Base-by-base conservation (phyloP, 2,113 vertebrate genomes). In the Camelus dromedarius region DNA sequence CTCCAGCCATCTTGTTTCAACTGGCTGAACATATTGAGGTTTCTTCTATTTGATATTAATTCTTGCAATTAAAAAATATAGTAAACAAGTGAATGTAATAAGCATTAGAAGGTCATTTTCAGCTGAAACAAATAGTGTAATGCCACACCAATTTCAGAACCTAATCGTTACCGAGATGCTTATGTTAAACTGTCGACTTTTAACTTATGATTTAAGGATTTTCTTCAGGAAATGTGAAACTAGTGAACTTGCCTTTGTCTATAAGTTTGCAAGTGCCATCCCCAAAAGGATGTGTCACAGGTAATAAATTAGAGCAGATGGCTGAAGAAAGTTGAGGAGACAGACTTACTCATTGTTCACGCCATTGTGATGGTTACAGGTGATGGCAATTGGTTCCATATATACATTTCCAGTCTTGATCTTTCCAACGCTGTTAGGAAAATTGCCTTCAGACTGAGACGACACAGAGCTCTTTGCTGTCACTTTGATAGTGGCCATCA, bases 231-330 rank as follows among this genome's bases (percentile, higher is more conserved):
- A 95, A 96, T 60, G 20, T 54, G 54, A 87, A 93, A 90, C 73
- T 62, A 35, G 38, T 48, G 54, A 91, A 64, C 54, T 80, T 85
- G 24, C 46, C 96, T 91, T 80, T 94, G 75, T 92, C n/a, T 96
- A 73, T 87, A 95, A 66, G 5, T 28, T 91, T 92, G 48, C 58
- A 67, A 92, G 52, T 54, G 22, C 1, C 60, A 60, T 81, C 24
- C 86, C 38, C 48, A 24, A 96, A 93, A 96, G 42, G 5, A 64
- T 82, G 9, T 48, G 26, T 84, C 96, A 96, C 84, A 89, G 52
- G 58, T 48, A 93, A 84, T 95, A 95, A 97, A 96, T 84, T 24
- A 84, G 42, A 87, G 64, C 54, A 87, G 52, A 91, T 50, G 32
- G 64, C 58, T 73, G 95, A 97, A 95, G 62, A 38, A 42, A 46